These are phyloP conservation scores for Pampusana beccarii DNA, from an alignment of 2,113 vertebrate genomes.

Conservation along the genomic window DNA sequence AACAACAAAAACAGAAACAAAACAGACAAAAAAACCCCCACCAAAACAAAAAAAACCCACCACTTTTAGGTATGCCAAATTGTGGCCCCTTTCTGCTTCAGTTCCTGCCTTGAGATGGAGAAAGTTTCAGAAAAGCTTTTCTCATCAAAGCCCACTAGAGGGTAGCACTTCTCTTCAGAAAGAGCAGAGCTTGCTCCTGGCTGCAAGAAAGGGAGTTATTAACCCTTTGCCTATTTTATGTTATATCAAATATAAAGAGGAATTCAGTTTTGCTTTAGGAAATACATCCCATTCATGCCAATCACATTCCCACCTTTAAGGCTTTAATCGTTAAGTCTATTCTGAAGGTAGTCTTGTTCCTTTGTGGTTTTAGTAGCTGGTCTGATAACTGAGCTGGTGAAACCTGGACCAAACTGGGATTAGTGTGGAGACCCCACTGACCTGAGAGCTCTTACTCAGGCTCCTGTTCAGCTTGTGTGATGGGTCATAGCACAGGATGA, in stretches of 20 bases:
- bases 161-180: conserved; percentile 49
- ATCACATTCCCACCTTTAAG: neutral
- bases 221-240: neutral
- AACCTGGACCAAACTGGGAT: neutral
- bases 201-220: neutral
- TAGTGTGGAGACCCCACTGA: neutral
- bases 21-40: too few relatives aligned
- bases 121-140: neutral
- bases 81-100: neutral
- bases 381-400: neutral
- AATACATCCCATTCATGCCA: neutral
- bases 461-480: fast-evolving
- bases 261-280: neutral
- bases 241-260: fast-evolving
- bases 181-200: neutral
- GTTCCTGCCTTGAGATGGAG: neutral
- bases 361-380: neutral
- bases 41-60: neutral
- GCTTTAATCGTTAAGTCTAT: fast-evolving
- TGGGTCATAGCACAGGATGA: neutral
- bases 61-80: fast-evolving
- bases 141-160: conserved; percentile 31
- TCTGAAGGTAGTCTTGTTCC: neutral
- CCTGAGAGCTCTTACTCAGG: neutral
- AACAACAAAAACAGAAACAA: neutral